A percentile compares a stretch with the other conserved stretches of the same genome.
These are phyloP conservation scores for Lophochroa leadbeateri DNA, from an alignment of 2,113 vertebrate species.

Conservation along the genomic window DNA sequence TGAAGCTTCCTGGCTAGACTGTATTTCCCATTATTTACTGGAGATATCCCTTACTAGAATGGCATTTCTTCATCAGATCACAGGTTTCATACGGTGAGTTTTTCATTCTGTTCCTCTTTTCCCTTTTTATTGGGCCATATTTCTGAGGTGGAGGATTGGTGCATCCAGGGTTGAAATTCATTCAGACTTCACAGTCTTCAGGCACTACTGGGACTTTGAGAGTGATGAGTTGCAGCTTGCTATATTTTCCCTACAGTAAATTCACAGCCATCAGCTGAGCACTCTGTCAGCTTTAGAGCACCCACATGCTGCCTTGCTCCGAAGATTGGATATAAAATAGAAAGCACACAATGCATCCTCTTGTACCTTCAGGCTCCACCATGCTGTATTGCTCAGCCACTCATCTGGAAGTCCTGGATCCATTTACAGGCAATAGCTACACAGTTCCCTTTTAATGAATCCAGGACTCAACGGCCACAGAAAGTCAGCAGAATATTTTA, in stretches of 20 bases:
- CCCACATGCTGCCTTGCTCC: not conserved
- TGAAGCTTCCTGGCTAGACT: not conserved
- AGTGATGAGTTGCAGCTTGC: rapidly evolving
- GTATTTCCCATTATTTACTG: not conserved
- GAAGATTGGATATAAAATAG: not conserved
- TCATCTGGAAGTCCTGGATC: not conserved
- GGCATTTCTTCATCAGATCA: not conserved
- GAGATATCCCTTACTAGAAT: not conserved
- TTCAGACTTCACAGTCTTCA: not conserved
- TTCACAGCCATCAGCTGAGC: not conserved
- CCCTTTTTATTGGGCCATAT: not conserved
- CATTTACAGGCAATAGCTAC: not conserved
- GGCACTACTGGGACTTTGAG: not conserved
- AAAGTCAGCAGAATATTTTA: not conserved
- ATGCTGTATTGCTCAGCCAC: not conserved
- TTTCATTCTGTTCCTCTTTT: not conserved
- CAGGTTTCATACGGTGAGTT: not conserved
- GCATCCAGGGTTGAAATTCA: not conserved
- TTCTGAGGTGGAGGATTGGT: not conserved
- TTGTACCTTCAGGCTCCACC: not conserved
- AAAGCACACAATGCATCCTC: not conserved
- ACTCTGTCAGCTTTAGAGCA: not conserved
- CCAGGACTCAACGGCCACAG: not conserved
- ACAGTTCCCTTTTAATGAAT: not conserved
- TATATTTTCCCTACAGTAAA: not conserved